Evolutionary conservation across 1,140 invertebrate genomes (phyloP).

Genomic region (Ectropis grisescens): DNA sequence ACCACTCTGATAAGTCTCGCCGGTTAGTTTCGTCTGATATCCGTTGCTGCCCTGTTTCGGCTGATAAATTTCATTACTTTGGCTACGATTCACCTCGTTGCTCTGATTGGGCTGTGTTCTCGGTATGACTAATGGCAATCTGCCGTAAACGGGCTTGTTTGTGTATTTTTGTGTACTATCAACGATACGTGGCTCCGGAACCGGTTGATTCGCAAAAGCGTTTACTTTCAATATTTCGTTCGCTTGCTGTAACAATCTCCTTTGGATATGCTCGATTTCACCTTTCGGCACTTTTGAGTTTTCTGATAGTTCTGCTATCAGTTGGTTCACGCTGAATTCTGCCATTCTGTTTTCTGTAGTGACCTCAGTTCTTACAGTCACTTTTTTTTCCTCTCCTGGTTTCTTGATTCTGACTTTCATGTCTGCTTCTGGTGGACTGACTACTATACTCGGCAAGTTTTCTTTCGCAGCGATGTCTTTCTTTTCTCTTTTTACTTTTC

Average conservation of each 20-base stretch:
- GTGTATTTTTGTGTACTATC: conserved; percentile 37
- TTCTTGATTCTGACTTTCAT: conserved; percentile 41
- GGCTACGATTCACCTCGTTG: no score
- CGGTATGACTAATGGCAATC: no score
- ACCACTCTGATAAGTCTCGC: no score
- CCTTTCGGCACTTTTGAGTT: conserved; percentile 50
- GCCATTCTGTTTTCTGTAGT: conserved; percentile 25
- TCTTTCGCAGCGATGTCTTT: conserved; percentile 30
- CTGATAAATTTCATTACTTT: no score
- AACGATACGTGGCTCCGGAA: conserved; percentile 32
- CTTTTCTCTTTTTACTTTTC: conserved; percentile 56
- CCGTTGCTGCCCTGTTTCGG: no score
- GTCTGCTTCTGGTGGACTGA: conserved; percentile 42
- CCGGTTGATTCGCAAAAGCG: conserved; percentile 27
- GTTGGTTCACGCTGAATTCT: conserved; percentile 50
- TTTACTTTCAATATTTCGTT: conserved; percentile 60
- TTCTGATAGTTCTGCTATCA: conserved; percentile 52
- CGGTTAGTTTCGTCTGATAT: no score
- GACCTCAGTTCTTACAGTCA: conserved; percentile 15
- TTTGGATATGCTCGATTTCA: conserved; percentile 58
- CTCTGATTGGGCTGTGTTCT: no score
- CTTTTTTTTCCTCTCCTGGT: conserved; percentile 17
- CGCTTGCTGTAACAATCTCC: conserved; percentile 48
- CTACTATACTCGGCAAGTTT: conserved; percentile 38
- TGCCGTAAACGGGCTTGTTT: conserved; percentile 33